These are phyloP conservation scores for Luehdorfia chinensis DNA, from an alignment of 1,140 invertebrate species.

Conservation along the genomic window DNA sequence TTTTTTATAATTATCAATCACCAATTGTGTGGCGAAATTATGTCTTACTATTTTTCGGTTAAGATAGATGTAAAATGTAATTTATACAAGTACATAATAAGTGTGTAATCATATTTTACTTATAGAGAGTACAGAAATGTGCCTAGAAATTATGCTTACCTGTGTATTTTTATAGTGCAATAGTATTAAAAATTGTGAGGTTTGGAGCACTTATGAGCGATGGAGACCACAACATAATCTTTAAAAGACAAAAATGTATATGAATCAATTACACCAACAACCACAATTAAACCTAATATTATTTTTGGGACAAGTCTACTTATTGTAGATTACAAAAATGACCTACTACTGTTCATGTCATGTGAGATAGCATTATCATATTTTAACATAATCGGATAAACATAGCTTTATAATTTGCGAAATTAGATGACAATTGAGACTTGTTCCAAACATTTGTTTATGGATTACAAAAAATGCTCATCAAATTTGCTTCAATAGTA, in stretches of 20 bases:
- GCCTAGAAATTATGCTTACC: conserved; percentile 71
- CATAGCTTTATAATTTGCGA: too few relatives aligned
- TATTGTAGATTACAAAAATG: background rate
- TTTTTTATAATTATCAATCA: conserved; percentile 6
- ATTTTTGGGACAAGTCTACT: background rate
- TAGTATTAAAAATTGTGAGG: conserved; percentile 22
- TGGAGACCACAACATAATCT: too few relatives aligned
- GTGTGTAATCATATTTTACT: conserved; percentile 59
- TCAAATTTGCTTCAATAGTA: conserved; percentile 56
- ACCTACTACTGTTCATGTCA: too few relatives aligned
- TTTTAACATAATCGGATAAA: too few relatives aligned
- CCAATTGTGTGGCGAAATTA: background rate
- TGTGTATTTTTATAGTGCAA: conserved; percentile 72
- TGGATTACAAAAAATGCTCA: background rate
- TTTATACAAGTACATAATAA: conserved; percentile 41
- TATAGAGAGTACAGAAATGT: conserved; percentile 71
- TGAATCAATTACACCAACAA: conserved; percentile 3
- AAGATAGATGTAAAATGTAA: conserved; percentile 33
- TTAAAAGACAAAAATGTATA: too few relatives aligned
- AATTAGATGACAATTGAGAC: too few relatives aligned
- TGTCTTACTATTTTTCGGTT: conserved; percentile 35
- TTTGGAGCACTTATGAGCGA: background rate
- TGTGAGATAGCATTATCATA: too few relatives aligned
- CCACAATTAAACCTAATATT: conserved; percentile 3
- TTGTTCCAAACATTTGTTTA: too few relatives aligned